A percentile compares a stretch with the other conserved stretches of the same genome.
Conservation (phyloP, 2,113 vertebrate genomes). For the Pteronura brasiliensis region DNA sequence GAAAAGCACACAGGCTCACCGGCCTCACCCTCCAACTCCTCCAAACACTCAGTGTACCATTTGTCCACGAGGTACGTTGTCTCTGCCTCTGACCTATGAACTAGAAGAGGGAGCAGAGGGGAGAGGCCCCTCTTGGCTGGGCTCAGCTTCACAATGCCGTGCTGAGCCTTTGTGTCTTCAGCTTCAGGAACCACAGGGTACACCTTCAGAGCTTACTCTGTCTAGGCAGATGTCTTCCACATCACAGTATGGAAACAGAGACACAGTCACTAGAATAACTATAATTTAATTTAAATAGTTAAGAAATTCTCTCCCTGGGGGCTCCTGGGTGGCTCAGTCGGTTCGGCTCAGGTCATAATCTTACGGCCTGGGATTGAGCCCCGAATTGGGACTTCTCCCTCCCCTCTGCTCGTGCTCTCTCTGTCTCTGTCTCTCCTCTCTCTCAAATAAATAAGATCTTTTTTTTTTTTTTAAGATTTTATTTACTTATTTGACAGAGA, state of each 20-base stretch:
- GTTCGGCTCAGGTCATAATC: background rate
- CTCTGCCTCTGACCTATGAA: background rate
- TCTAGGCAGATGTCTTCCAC: background rate
- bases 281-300: background rate
- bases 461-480: too few species aligned
- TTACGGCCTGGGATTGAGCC: background rate
- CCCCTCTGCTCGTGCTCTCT: background rate
- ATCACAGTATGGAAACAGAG: background rate
- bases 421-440: background rate
- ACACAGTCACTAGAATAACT: background rate
- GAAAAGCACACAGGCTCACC: background rate
- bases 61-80: background rate
- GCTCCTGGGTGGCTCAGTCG: background rate
- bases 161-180: background rate
- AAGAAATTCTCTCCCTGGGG: background rate
- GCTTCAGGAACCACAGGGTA: background rate
- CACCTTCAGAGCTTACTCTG: background rate
- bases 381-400: background rate
- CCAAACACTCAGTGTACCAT: background rate
- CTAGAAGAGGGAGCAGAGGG: fast-evolving
- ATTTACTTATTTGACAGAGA: too few species aligned
- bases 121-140: background rate
- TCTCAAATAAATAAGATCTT: background rate
- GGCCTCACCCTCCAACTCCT: background rate
- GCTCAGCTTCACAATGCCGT: background rate